These are phyloP conservation scores for Acanthosepion lycidas DNA, from an alignment of 2,888 invertebrate genomes.

Conservation along the genomic window DNA sequence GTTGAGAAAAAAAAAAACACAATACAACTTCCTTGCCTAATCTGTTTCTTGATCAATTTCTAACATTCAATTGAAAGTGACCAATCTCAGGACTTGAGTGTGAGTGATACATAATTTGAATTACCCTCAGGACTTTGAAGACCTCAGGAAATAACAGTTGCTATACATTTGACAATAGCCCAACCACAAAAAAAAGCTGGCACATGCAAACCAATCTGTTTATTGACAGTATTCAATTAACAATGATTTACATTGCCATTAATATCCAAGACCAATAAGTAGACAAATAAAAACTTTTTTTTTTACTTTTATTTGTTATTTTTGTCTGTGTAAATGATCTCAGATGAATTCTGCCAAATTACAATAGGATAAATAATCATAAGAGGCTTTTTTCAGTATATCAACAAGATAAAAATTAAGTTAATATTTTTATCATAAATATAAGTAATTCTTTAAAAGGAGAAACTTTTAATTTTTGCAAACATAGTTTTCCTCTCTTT, in stretches of 20 bases:
- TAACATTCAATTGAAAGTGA: constrained; percentile 12
- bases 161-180: neutral
- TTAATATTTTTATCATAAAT: neutral
- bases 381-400: neutral
- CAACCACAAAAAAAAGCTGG: constrained; percentile 6
- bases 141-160: constrained; percentile 25
- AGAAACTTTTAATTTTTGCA: neutral
- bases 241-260: neutral
- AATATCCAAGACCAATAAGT: neutral
- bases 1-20: neutral
- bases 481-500: neutral
- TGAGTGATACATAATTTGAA: neutral
- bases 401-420: neutral
- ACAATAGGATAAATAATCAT: neutral
- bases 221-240: neutral
- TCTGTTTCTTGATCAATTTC: neutral
- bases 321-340: neutral
- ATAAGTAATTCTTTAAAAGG: neutral
- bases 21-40: neutral
- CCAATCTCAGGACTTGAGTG: constrained; percentile 33
- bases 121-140: constrained; percentile 33
- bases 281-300: neutral
- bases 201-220: neutral
- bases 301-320: neutral
- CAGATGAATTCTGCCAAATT: neutral